Conservation (phyloP, 2,888 invertebrate genomes). For the Coleophora flavipennella region DNA sequence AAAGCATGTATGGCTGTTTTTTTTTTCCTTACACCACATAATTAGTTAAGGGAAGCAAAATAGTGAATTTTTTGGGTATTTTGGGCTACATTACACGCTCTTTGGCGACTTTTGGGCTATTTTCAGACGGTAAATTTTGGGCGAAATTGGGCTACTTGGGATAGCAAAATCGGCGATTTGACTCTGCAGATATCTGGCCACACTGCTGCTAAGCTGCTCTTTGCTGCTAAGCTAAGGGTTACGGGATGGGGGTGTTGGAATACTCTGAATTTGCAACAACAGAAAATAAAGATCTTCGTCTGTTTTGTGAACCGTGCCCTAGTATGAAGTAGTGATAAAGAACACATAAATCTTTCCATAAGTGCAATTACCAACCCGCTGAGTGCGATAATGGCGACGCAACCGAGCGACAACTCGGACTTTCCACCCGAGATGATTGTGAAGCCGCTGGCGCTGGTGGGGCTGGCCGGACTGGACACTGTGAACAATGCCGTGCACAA, state of each 20-base stretch:
- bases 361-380: slow-evolving; percentile 5
- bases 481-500: slow-evolving; percentile 89
- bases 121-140: no score
- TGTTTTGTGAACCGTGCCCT: slow-evolving; percentile 13
- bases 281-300: slow-evolving; percentile 16
- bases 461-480: slow-evolving; percentile 90
- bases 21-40: no score
- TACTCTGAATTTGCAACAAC: slow-evolving; percentile 15
- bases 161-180: no score
- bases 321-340: slow-evolving; percentile 23
- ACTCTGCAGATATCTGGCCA: no score
- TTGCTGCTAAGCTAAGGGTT: no score
- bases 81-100: no score
- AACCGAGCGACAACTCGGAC: slow-evolving; percentile 73
- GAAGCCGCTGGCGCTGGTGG: slow-evolving; percentile 89
- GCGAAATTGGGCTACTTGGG: no score
- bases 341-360: slow-evolving; percentile 4
- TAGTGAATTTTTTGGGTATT: no score
- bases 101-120: no score
- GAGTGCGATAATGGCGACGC: slow-evolving; percentile 58
- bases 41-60: no score
- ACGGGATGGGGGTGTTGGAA: slow-evolving; percentile 36
- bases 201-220: no score
- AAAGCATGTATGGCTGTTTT: no score
- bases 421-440: slow-evolving; percentile 89